phyloP scores from a whole-genome alignment of 2,888 invertebrate genomes.

The Epistrophe grossulariae region DNA sequence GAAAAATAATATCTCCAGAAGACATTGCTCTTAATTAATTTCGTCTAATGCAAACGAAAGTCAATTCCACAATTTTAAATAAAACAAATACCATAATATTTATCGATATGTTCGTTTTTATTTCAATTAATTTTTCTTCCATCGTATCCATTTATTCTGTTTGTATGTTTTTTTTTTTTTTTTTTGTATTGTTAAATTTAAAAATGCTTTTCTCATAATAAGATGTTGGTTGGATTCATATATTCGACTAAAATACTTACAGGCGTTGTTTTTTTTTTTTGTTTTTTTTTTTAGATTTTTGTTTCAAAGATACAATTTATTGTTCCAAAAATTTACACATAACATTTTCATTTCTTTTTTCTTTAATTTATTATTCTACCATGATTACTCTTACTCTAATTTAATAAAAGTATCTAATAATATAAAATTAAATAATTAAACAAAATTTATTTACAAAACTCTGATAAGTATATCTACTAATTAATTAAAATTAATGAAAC shows the following conservation, averaged over 20 bases:
- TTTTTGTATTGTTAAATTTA: constrained; percentile 65
- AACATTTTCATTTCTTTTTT: constrained; percentile 51
- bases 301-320: constrained; percentile 58
- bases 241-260: constrained; percentile 76
- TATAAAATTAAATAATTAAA: constrained; percentile 31
- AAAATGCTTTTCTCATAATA: constrained; percentile 63
- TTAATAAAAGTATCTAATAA: constrained; percentile 18
- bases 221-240: constrained; percentile 66
- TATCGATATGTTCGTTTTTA: constrained; percentile 74
- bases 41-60: neutral
- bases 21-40: neutral
- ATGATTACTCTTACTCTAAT: constrained; percentile 63
- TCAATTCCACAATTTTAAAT: constrained; percentile 11
- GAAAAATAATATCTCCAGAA: neutral
- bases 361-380: constrained; percentile 71
- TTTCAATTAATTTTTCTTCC: constrained; percentile 65
- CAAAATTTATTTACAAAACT: constrained; percentile 23
- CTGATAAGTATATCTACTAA: constrained; percentile 3
- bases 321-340: constrained; percentile 72
- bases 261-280: constrained; percentile 63
- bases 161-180: constrained; percentile 27
- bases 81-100: constrained; percentile 54
- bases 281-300: constrained; percentile 45
- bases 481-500: neutral
- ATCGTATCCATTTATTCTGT: constrained; percentile 51